A percentile compares a stretch with the other conserved stretches of the same genome.
Conservation (phyloP, 2,888 invertebrate genomes). For the Leucophenga montana region DNA sequence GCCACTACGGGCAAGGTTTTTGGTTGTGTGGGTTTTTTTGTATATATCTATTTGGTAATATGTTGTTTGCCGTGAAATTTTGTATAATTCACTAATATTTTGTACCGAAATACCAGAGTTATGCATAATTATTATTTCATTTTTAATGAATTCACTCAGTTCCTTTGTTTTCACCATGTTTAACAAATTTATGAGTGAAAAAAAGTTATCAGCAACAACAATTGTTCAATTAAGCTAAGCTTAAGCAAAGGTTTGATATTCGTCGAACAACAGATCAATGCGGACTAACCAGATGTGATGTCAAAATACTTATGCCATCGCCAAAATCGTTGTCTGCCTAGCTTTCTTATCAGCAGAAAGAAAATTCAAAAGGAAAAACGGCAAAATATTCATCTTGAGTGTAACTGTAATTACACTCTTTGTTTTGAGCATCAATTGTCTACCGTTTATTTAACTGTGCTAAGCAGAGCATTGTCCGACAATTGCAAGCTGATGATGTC, state of each 20-base stretch:
- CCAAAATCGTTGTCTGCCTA: neutral
- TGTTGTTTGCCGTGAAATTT: neutral
- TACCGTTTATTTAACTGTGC: neutral
- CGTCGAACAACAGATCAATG: neutral
- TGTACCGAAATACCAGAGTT: conserved; percentile 3
- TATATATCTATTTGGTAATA: neutral
- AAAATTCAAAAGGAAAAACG: neutral
- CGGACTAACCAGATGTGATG: neutral
- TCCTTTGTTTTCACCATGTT: neutral
- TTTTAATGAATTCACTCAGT: neutral
- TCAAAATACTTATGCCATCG: conserved; percentile 8
- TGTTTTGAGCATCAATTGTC: too few species aligned
- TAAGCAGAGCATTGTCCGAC: neutral
- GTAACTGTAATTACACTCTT: neutral
- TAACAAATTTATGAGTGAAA: neutral
- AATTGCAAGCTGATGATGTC: neutral
- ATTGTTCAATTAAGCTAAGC: neutral
- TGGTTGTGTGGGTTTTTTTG: neutral
- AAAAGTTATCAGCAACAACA: neutral
- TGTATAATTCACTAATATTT: conserved; percentile 6
- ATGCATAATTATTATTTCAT: neutral
- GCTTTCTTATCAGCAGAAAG: neutral
- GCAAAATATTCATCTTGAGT: neutral
- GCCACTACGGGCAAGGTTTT: neutral
- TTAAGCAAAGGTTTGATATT: too few species aligned